Evolutionary conservation across 1,140 invertebrate species (phyloP).

Genomic region (Tetranychus urticae): DNA sequence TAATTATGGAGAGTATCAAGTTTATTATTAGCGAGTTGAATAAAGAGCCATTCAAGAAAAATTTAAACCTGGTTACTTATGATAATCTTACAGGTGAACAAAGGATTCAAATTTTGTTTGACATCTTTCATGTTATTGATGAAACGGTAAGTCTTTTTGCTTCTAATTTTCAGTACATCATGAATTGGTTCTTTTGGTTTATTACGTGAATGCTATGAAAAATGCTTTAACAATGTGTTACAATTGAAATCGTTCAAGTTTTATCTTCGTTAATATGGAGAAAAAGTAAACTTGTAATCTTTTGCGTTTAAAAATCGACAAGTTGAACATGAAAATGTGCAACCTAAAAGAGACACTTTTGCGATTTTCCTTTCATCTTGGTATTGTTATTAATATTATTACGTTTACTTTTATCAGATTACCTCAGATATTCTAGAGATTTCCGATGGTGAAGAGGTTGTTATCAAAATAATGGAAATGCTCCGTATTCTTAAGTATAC

Average conservation of each 20-base stretch:
- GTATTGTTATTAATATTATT: background rate
- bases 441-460: conserved; percentile 17
- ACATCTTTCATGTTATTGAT: conserved; percentile 40
- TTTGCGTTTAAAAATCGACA: background rate
- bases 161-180: background rate
- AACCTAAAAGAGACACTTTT: background rate
- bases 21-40: conserved; percentile 31
- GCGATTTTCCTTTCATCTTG: background rate
- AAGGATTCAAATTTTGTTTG: conserved; percentile 42
- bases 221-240: background rate
- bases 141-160: conserved; percentile 20
- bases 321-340: background rate
- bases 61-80: conserved; percentile 59
- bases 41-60: conserved; percentile 41
- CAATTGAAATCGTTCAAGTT: background rate
- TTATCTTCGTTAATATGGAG: background rate
- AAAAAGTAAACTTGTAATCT: background rate
- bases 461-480: conserved; percentile 21
- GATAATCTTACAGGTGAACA: conserved; percentile 48
- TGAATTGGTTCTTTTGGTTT: background rate
- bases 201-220: background rate
- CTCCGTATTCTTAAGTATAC: conserved; percentile 41
- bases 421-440: background rate
- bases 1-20: background rate
- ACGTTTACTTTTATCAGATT: background rate